Conservation (phyloP, 2,113 vertebrate species). For the Thermophis baileyi region DNA sequence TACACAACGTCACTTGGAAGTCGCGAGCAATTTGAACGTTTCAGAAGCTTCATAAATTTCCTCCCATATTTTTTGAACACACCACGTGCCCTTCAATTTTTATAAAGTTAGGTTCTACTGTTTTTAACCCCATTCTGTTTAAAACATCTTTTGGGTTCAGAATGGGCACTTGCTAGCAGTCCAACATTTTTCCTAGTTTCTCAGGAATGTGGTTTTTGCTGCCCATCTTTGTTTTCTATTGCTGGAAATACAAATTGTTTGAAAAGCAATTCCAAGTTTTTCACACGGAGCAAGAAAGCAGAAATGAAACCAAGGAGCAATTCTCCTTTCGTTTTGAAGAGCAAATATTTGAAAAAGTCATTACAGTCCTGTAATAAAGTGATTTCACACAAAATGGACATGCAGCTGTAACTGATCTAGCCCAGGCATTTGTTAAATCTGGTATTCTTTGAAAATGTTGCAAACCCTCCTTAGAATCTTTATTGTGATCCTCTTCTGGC, state of each 20-base stretch:
- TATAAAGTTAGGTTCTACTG: background rate
- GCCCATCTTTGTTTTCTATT: background rate
- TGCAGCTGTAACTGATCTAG: background rate
- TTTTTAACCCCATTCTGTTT: background rate
- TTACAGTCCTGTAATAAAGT: background rate
- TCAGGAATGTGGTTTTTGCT: background rate
- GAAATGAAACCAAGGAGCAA: background rate
- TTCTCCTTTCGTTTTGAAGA: background rate
- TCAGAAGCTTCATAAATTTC: background rate
- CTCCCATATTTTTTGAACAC: background rate
- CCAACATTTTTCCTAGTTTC: background rate
- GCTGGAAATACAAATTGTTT: background rate
- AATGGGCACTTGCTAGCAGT: background rate
- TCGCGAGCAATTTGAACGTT: background rate
- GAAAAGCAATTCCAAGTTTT: background rate
- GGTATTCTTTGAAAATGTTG: slow-evolving; percentile 3
- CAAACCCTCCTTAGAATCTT: background rate
- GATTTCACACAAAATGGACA: slow-evolving; percentile 2
- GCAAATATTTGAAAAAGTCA: background rate
- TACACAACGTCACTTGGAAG: background rate
- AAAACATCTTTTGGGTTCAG: background rate
- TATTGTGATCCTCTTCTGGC: background rate
- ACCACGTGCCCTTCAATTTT: background rate
- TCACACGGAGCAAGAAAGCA: background rate
- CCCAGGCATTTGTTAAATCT: background rate